Conservation (phyloP, 2,888 invertebrate genomes). For the Artemia sp. region DNA sequence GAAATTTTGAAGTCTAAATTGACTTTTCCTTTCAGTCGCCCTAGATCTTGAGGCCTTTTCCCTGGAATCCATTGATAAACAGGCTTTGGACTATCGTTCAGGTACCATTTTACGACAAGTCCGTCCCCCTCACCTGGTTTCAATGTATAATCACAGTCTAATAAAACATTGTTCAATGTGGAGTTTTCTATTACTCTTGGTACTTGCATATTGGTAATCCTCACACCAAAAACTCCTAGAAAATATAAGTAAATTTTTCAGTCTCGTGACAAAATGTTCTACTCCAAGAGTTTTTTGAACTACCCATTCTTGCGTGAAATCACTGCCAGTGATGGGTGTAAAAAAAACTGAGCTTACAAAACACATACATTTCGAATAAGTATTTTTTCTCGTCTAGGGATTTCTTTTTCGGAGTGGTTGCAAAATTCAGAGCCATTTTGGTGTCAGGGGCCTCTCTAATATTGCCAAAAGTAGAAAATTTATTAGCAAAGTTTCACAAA, state of each 20-base stretch:
- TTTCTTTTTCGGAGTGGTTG: too few relatives aligned
- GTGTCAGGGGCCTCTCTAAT: too few relatives aligned
- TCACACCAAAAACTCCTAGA: neutral
- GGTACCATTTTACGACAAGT: constrained; percentile 21
- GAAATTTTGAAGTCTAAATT: constrained; percentile 14
- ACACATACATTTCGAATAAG: too few relatives aligned
- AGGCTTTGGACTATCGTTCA: constrained; percentile 21
- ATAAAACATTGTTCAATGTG: constrained; percentile 17
- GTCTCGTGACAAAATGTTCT: neutral
- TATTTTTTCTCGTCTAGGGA: too few relatives aligned
- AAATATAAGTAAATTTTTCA: neutral
- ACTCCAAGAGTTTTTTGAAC: neutral
- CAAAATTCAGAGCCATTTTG: too few relatives aligned
- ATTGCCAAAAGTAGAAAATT: too few relatives aligned
- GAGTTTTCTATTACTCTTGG: constrained; percentile 8
- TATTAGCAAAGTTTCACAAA: too few relatives aligned
- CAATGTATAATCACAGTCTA: constrained; percentile 22
- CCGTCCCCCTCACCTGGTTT: constrained; percentile 18
- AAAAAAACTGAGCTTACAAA: too few relatives aligned
- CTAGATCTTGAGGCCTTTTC: constrained; percentile 19
- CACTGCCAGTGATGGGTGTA: too few relatives aligned
- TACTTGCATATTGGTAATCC: constrained; percentile 9
- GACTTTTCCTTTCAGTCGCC: constrained; percentile 15
- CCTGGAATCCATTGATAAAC: constrained; percentile 22
- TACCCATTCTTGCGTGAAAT: too few relatives aligned